A percentile compares a stretch with the other conserved stretches of the same genome.
These are phyloP conservation scores for Phlogophora meticulosa DNA, from an alignment of 2,888 invertebrate species.

Conservation along the genomic window DNA sequence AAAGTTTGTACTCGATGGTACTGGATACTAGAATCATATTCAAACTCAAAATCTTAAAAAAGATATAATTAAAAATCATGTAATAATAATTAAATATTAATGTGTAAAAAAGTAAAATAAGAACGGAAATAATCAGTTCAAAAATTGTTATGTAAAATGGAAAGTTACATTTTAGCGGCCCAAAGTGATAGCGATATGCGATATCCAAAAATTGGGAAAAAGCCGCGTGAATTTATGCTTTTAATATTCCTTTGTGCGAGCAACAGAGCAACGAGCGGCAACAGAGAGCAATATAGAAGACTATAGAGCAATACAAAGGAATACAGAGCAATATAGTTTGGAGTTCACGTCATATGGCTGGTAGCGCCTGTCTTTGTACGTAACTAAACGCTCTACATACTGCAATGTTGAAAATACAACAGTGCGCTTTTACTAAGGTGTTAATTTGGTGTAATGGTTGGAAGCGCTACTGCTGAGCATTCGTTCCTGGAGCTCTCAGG, in stretches of 20 bases:
- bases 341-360: not conserved
- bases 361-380: slow-evolving; percentile 3
- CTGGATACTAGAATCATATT: too few species aligned
- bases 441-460: too few species aligned
- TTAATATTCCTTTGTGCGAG: slow-evolving; percentile 73
- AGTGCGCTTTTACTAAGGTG: too few species aligned
- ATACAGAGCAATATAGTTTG: slow-evolving; percentile 24
- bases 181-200: slow-evolving; percentile 57
- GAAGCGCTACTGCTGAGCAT: too few species aligned
- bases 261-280: slow-evolving; percentile 36
- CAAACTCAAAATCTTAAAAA: too few species aligned
- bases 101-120: too few species aligned
- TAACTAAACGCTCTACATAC: not conserved
- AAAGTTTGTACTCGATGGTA: too few species aligned
- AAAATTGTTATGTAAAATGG: not conserved
- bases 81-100: too few species aligned
- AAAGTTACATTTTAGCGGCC: slow-evolving; percentile 53
- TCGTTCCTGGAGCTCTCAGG: too few species aligned
- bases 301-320: slow-evolving; percentile 8
- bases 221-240: slow-evolving; percentile 74
- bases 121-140: too few species aligned
- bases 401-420: too few species aligned
- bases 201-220: slow-evolving; percentile 72
- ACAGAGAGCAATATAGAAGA: slow-evolving; percentile 2
- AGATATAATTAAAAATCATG: too few species aligned